Evolutionary conservation across 2,113 vertebrate genomes (phyloP).

Genomic region (Rhinogobius similis): DNA sequence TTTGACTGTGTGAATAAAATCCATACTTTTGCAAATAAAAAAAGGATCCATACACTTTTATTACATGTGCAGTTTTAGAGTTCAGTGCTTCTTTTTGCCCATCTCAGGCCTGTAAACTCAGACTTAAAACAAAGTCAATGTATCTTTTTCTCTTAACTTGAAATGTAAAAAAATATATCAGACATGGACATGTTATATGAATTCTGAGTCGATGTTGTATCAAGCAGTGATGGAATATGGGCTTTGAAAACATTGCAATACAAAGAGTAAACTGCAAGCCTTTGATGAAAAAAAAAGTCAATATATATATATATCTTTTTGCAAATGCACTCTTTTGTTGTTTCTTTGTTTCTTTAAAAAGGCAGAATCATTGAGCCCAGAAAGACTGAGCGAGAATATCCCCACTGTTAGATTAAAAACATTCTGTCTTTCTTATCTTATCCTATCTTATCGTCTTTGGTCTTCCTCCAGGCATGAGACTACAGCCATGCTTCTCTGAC

Average conservation of each 20-base stretch:
- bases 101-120: too few species aligned
- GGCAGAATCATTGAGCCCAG: not conserved
- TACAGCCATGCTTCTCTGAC: not conserved
- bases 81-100: too few species aligned
- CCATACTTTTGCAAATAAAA: not conserved
- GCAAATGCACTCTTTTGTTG: not conserved
- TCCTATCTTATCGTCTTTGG: not conserved
- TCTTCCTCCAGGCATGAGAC: not conserved
- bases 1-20: not conserved
- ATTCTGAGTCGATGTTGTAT: not conserved
- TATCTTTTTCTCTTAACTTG: too few species aligned
- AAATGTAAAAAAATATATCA: too few species aligned
- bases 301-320: not conserved
- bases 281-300: too few species aligned
- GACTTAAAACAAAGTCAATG: too few species aligned
- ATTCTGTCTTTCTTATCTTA: not conserved
- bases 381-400: not conserved
- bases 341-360: not conserved
- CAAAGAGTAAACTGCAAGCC: too few species aligned
- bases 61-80: not conserved
- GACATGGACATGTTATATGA: too few species aligned
- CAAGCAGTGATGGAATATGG: not conserved
- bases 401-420: conserved; percentile 1
- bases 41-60: not conserved
- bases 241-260: not conserved